A percentile compares a stretch with the other conserved stretches of the same genome.
phyloP scores from a whole-genome alignment of 2,797 vertebrate species.

The Urosaurus nigricauda region DNA sequence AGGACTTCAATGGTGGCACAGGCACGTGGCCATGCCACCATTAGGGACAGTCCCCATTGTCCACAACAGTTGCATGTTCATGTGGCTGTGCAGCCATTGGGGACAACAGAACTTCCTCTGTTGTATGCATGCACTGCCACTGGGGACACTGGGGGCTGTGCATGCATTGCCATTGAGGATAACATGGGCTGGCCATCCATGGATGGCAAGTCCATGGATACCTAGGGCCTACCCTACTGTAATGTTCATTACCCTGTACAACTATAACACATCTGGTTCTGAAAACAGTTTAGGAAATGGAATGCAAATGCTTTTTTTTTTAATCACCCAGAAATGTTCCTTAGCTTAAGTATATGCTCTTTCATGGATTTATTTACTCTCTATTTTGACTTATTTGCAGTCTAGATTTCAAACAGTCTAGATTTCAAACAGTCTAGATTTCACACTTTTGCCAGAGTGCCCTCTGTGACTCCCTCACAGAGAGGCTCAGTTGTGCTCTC shows the following conservation, averaged over 20 bases:
- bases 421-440: not conserved
- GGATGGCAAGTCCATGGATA: too few relatives aligned
- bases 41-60: too few relatives aligned
- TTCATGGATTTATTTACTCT: not conserved
- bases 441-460: not conserved
- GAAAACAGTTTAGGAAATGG: not conserved
- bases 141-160: too few relatives aligned
- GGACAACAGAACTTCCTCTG: too few relatives aligned
- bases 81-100: too few relatives aligned
- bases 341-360: not conserved
- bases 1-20: too few relatives aligned
- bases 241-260: not conserved
- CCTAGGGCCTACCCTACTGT: too few relatives aligned
- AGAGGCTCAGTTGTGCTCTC: not conserved
- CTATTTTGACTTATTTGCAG: not conserved
- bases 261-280: not conserved
- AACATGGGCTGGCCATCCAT: too few relatives aligned
- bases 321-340: slow-evolving; percentile 23
- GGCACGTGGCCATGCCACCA: too few relatives aligned
- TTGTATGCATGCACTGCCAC: too few relatives aligned
- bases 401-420: not conserved
- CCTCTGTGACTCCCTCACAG: not conserved
- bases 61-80: too few relatives aligned
- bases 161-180: too few relatives aligned
- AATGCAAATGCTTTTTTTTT: slow-evolving; percentile 17